phyloP scores from a whole-genome alignment of 2,888 invertebrate genomes.

The Drosophila borealis region DNA sequence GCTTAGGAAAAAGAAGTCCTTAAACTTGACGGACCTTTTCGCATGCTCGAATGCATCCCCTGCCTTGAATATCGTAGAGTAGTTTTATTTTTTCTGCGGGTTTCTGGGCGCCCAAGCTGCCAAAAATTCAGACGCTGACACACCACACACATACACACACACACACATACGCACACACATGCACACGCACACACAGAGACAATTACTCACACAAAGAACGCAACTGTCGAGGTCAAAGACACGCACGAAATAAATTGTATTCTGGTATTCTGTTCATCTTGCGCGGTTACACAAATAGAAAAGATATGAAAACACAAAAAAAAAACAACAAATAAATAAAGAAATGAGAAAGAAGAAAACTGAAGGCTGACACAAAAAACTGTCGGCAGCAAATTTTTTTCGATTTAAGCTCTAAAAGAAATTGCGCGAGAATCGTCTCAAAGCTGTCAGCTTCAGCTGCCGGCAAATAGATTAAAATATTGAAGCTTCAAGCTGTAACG shows the following conservation, averaged over 20 bases:
- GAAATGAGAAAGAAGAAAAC: slow-evolving; percentile 15
- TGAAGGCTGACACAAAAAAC: slow-evolving; percentile 53
- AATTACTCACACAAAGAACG: slow-evolving; percentile 8
- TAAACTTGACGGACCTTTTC: background rate
- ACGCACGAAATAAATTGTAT: slow-evolving; percentile 33
- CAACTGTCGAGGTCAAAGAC: slow-evolving; percentile 42
- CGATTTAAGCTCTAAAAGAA: slow-evolving; percentile 46
- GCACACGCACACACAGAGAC: background rate
- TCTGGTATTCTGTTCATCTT: slow-evolving; percentile 11
- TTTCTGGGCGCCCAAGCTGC: background rate
- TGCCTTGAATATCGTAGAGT: slow-evolving; percentile 3
- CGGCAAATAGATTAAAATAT: slow-evolving; percentile 69
- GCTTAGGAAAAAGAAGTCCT: background rate
- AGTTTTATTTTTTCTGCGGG: slow-evolving; percentile 1
- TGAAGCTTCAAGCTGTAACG: slow-evolving; percentile 35
- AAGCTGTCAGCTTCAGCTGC: slow-evolving; percentile 66
- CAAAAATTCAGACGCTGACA: slow-evolving; percentile 6
- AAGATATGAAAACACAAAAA: slow-evolving; percentile 10
- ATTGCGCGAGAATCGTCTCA: slow-evolving; percentile 63
- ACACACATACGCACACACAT: background rate
- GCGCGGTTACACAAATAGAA: slow-evolving; percentile 27
- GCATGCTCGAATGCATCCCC: background rate
- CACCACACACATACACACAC: background rate
- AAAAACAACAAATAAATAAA: background rate
- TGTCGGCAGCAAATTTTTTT: slow-evolving; percentile 51